Conservation (phyloP, 2,888 invertebrate species). For the Trichopria drosophilae region DNA sequence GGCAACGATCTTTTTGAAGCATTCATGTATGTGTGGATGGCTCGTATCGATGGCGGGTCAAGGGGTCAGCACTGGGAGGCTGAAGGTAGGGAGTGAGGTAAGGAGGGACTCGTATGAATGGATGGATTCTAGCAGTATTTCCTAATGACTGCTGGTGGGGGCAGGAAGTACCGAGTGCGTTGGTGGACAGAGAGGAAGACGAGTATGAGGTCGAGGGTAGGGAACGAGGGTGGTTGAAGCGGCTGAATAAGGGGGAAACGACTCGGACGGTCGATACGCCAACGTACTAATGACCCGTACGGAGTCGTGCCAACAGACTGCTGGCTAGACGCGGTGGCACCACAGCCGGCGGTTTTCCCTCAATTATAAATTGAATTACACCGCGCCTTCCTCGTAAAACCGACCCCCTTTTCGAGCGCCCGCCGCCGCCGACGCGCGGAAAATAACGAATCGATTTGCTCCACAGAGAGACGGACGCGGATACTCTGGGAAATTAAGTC, state of each 20-base stretch:
- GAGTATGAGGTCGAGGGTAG: neutral
- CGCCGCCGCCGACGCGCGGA: too few relatives aligned
- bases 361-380: constrained; percentile 57
- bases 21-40: too few relatives aligned
- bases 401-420: constrained; percentile 1
- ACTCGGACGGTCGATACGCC: constrained; percentile 48
- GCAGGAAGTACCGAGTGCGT: constrained; percentile 33
- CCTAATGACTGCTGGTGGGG: constrained; percentile 49
- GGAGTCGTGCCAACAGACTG: constrained; percentile 52
- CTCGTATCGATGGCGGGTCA: neutral
- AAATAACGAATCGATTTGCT: too few relatives aligned
- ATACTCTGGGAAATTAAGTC: too few relatives aligned
- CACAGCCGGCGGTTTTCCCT: constrained; percentile 51
- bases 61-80: constrained; percentile 25
- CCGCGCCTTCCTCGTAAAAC: constrained; percentile 17
- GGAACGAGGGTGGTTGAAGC: constrained; percentile 9
- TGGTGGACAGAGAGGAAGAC: constrained; percentile 1
- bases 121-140: constrained; percentile 53
- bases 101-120: constrained; percentile 46
- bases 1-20: too few relatives aligned
- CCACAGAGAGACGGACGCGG: too few relatives aligned
- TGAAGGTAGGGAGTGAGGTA: constrained; percentile 29
- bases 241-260: constrained; percentile 21
- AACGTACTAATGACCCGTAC: constrained; percentile 57
- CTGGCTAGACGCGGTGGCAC: constrained; percentile 55